phyloP scores from a whole-genome alignment of 2,888 invertebrate species.

The Nezara viridula region DNA sequence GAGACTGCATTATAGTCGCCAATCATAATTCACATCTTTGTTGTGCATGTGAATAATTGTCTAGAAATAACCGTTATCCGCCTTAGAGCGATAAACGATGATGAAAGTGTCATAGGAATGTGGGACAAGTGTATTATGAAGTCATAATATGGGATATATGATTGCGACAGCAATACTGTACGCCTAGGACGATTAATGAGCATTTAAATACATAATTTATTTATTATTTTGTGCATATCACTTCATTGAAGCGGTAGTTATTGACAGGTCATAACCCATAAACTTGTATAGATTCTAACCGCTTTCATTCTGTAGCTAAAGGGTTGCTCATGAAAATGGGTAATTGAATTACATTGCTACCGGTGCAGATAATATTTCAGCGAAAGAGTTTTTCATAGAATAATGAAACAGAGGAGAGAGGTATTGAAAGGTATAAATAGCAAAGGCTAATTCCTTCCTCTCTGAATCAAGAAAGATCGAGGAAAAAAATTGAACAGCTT shows the following conservation, averaged over 20 bases:
- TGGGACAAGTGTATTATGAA: neutral
- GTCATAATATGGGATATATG: neutral
- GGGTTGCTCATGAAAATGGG: neutral
- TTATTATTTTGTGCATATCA: too few species aligned
- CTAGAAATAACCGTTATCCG: neutral
- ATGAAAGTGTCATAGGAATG: neutral
- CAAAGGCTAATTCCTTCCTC: neutral
- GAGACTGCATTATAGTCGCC: constrained; percentile 28
- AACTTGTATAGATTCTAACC: neutral
- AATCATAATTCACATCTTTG: constrained; percentile 24
- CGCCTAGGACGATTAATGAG: too few species aligned
- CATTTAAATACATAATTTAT: too few species aligned
- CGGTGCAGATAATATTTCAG: constrained; percentile 7
- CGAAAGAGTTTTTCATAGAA: neutral
- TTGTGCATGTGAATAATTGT: constrained; percentile 21
- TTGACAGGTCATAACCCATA: neutral
- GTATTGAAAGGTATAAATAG: neutral
- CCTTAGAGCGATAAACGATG: neutral
- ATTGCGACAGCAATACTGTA: too few species aligned
- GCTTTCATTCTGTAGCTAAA: neutral
- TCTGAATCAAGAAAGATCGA: neutral
- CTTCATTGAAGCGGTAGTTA: neutral
- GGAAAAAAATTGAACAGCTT: neutral
- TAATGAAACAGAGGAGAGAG: neutral
- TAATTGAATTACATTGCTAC: constrained; percentile 17